Conservation (phyloP, 2,797 vertebrate species). For the Stomatorhinus walkeri region DNA sequence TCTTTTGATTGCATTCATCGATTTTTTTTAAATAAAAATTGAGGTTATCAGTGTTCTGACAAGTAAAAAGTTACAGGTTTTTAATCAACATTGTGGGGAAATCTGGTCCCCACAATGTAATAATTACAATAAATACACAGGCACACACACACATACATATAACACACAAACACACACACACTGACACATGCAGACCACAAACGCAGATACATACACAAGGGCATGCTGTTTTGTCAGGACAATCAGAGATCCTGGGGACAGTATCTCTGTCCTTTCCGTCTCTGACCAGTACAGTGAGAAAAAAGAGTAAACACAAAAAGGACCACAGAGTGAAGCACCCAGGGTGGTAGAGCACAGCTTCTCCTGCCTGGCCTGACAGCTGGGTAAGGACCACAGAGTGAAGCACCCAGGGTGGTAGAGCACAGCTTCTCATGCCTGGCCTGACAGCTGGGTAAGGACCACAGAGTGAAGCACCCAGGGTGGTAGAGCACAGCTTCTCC, state of each 20-base stretch:
- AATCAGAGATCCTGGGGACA: neutral
- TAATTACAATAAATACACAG: neutral
- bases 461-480: too few relatives aligned
- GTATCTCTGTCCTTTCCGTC: neutral
- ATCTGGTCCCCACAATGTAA: neutral
- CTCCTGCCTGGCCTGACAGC: neutral
- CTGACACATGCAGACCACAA: too few relatives aligned
- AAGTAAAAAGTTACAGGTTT: neutral
- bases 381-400: neutral
- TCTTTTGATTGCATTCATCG: neutral
- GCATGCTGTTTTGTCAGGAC: neutral
- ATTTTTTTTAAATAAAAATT: neutral
- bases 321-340: neutral
- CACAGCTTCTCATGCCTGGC: too few relatives aligned
- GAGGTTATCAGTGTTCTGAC: neutral
- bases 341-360: neutral
- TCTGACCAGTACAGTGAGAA: neutral
- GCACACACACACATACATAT: neutral
- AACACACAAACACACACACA: neutral
- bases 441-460: too few relatives aligned
- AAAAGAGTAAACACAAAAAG: neutral
- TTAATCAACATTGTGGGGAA: neutral
- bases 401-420: too few relatives aligned
- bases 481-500: too few relatives aligned
- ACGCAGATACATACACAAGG: neutral